phyloP scores from a whole-genome alignment of 2,888 invertebrate species.

The Phasia obesa region DNA sequence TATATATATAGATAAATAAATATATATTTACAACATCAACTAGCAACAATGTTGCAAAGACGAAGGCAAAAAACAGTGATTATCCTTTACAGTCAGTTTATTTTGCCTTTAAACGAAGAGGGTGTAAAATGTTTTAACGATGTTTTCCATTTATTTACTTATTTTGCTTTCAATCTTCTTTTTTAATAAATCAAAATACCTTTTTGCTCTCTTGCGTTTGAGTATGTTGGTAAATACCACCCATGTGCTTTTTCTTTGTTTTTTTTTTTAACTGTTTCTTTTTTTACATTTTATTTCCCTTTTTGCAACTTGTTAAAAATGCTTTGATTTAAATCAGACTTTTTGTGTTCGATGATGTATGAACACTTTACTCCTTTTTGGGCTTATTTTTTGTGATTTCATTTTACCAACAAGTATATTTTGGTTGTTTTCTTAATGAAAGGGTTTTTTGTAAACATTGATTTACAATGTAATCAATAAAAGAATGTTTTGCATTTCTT shows the following conservation, averaged over 20 bases:
- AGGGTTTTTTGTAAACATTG: conserved; percentile 52
- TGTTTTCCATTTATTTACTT: conserved; percentile 23
- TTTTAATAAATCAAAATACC: conserved; percentile 52
- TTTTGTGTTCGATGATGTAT: conserved; percentile 48
- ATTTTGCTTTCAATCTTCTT: neutral
- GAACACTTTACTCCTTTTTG: conserved; percentile 19
- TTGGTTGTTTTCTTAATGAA: conserved; percentile 45
- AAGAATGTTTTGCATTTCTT: conserved; percentile 43
- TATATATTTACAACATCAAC: neutral
- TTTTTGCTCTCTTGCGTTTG: conserved; percentile 16
- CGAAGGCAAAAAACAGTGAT: conserved; percentile 18
- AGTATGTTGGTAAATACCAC: conserved; percentile 21
- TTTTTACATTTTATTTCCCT: conserved; percentile 10
- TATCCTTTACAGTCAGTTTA: conserved; percentile 43
- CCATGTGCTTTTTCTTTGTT: conserved; percentile 16
- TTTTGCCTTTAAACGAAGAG: conserved; percentile 38
- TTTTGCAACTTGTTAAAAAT: conserved; percentile 40
- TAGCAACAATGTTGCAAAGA: neutral
- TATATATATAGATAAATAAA: neutral
- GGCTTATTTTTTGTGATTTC: neutral
- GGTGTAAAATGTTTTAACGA: conserved; percentile 31
- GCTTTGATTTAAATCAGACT: conserved; percentile 55
- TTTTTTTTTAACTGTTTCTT: neutral
- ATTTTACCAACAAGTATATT: conserved; percentile 2
- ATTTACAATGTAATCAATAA: conserved; percentile 65